These are phyloP conservation scores for Meandrina meandrites DNA, from an alignment of 92 coral and sea anemone genomes.

Conservation along the genomic window DNA sequence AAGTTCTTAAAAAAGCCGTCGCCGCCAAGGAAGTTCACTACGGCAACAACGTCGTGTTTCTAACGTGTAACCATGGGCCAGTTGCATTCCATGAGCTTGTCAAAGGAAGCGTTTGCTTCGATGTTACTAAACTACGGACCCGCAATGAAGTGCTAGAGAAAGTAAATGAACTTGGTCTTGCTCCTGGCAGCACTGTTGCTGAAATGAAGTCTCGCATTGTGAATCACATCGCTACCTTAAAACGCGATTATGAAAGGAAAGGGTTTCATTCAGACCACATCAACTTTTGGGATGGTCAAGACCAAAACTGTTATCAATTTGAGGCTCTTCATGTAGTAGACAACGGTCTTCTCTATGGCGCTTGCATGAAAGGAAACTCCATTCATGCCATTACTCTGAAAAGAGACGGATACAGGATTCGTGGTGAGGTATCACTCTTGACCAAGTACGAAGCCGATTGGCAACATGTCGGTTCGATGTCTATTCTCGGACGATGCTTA, in stretches of 20 bases:
- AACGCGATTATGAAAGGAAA: constrained; percentile 43
- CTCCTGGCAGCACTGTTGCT: constrained; percentile 42
- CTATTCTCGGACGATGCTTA: constrained; percentile 38
- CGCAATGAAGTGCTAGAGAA: constrained; percentile 39
- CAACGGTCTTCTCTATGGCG: constrained; percentile 16
- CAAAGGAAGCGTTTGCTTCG: constrained; percentile 45
- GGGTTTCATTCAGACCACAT: constrained; percentile 34
- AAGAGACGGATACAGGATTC: constrained; percentile 37
- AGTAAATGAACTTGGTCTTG: constrained; percentile 33
- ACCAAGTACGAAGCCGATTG: constrained; percentile 38
- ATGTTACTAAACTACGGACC: constrained; percentile 38
- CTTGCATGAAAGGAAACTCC: background rate
- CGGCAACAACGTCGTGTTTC: constrained; percentile 13
- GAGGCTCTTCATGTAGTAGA: constrained; percentile 43
- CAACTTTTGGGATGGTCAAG: constrained; percentile 46
- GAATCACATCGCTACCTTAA: constrained; percentile 19
- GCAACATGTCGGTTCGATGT: constrained; percentile 32
- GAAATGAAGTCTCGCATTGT: constrained; percentile 49
- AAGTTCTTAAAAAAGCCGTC: constrained; percentile 2
- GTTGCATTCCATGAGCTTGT: constrained; percentile 36
- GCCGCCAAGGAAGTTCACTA: constrained; percentile 32
- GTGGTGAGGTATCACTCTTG: constrained; percentile 28
- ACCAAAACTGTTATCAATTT: constrained; percentile 35
- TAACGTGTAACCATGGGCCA: constrained; percentile 18
- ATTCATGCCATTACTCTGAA: constrained; percentile 19